Conservation (phyloP, 2,797 vertebrate genomes). For the Caiman crocodilus region DNA sequence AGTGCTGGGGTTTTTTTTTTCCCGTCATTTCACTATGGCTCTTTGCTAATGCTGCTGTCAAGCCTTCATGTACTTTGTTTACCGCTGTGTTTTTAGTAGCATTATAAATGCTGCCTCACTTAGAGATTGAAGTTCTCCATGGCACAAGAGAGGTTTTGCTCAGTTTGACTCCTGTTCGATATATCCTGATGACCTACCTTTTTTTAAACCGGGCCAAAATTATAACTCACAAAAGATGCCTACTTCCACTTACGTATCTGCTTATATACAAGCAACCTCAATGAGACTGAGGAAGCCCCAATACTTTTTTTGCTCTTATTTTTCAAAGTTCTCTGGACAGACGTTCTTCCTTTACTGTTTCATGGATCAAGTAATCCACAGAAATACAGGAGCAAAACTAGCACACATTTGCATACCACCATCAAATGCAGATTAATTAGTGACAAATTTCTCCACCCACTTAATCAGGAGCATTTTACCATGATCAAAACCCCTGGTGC, state of each 20-base stretch:
- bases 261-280: not conserved
- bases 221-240: not conserved
- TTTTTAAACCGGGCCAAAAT: not conserved
- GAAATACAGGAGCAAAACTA: not conserved
- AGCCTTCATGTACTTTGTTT: constrained; percentile 31
- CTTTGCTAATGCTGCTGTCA: constrained; percentile 39
- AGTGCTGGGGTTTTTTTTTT: not conserved
- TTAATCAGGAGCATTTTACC: not conserved
- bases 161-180: not conserved
- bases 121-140: not conserved
- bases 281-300: not conserved
- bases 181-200: not conserved
- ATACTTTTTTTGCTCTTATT: not conserved
- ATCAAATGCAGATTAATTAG: not conserved
- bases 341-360: not conserved
- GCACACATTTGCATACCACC: not conserved
- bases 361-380: fast-evolving
- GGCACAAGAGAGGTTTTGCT: not conserved
- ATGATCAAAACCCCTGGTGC: not conserved
- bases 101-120: constrained; percentile 38
- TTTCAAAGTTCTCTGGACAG: not conserved
- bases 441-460: not conserved
- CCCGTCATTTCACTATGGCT: not conserved
- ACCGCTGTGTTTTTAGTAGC: constrained; percentile 25
- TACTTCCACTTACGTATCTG: not conserved